Conservation (phyloP, 2,797 vertebrate species). For the Ataeniobius toweri region DNA sequence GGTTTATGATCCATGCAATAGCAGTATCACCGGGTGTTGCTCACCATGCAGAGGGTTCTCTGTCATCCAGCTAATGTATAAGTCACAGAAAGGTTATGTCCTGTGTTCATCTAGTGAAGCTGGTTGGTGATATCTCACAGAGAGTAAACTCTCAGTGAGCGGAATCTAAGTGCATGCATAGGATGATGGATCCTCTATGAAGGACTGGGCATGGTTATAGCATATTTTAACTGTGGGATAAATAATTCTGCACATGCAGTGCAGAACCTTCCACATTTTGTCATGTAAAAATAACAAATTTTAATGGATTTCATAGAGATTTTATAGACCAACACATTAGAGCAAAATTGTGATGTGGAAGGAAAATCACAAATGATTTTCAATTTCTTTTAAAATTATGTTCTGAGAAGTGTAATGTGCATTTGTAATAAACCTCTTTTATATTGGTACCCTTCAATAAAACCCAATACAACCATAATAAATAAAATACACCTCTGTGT, state of each 20-base stretch:
- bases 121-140: conserved; percentile 19
- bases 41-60: conserved; percentile 38
- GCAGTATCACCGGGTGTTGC: conserved; percentile 48
- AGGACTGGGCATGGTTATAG: conserved; percentile 21
- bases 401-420: neutral
- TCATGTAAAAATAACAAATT: neutral
- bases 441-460: neutral
- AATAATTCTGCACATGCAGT: neutral
- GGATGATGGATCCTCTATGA: conserved; percentile 20
- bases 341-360: neutral
- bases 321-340: neutral
- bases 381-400: too few relatives aligned
- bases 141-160: conserved; percentile 8
- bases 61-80: conserved; percentile 54
- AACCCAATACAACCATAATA: neutral
- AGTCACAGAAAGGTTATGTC: conserved; percentile 48
- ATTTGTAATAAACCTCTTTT: neutral
- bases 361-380: neutral
- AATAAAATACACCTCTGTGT: neutral
- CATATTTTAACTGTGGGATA: neutral
- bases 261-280: neutral
- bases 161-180: neutral
- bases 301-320: neutral
- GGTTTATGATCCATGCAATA: conserved; percentile 62
- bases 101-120: conserved; percentile 19